Percentiles rank a stretch among this genome's conserved stretches.
Conservation (phyloP, 2,113 vertebrate species). For the Istiophorus platypterus region DNA sequence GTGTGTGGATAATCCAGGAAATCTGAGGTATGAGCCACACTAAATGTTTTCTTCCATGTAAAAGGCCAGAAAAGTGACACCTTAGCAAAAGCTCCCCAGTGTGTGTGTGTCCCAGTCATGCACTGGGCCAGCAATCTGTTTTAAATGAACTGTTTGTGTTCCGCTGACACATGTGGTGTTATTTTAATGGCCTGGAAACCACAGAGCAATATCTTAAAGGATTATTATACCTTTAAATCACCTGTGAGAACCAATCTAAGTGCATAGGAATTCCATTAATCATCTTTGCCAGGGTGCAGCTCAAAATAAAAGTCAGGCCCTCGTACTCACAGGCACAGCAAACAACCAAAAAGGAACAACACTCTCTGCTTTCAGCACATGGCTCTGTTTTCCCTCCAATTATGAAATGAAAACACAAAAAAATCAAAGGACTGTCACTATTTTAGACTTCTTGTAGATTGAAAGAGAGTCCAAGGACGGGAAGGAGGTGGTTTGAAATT, state of each 20-base stretch:
- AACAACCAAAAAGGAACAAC: conserved; percentile 36
- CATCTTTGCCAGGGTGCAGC: conserved; percentile 76
- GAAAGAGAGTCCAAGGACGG: neutral
- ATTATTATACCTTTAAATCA: conserved; percentile 89
- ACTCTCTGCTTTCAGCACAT: conserved; percentile 6
- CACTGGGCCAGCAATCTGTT: conserved; percentile 79
- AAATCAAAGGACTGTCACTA: neutral
- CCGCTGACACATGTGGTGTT: conserved; percentile 78
- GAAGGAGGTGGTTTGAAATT: conserved; percentile 14
- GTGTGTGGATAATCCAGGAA: conserved; percentile 46
- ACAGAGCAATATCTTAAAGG: conserved; percentile 83
- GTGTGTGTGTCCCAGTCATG: conserved; percentile 50
- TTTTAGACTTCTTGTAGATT: neutral
- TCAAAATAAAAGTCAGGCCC: conserved; percentile 75
- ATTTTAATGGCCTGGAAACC: conserved; percentile 86
- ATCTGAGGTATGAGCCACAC: conserved; percentile 47
- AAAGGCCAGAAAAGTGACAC: conserved; percentile 71
- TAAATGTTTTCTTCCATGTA: conserved; percentile 65
- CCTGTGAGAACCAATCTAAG: conserved; percentile 74
- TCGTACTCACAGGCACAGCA: conserved; percentile 38
- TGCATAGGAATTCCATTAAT: conserved; percentile 85
- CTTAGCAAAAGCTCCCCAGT: conserved; percentile 72
- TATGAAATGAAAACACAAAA: conserved; percentile 12
- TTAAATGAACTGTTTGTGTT: conserved; percentile 88
- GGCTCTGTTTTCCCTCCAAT: conserved; percentile 8